Evolutionary conservation across 2,797 vertebrate species (phyloP).

Genomic region (Muscicapa striata): DNA sequence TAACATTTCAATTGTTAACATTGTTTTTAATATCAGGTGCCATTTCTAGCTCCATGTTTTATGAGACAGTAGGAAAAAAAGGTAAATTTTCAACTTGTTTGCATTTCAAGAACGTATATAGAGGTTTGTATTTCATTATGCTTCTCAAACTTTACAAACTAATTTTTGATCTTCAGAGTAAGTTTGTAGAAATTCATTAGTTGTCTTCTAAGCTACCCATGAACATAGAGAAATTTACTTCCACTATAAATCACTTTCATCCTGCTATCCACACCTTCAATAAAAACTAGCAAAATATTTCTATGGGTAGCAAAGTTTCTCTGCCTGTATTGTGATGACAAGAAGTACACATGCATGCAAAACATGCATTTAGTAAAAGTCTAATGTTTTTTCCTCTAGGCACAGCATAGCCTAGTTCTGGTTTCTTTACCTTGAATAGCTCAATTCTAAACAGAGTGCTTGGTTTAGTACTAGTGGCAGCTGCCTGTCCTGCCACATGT

Average conservation of each 20-base stretch:
- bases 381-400: neutral
- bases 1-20: slow-evolving; percentile 16
- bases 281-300: neutral
- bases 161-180: neutral
- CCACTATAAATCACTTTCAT: neutral
- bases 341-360: neutral
- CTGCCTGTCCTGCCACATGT: neutral
- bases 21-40: neutral
- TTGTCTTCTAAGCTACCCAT: neutral
- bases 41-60: neutral
- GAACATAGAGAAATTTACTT: neutral
- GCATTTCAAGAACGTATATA: neutral
- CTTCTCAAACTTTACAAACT: neutral
- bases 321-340: neutral
- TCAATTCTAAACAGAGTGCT: neutral
- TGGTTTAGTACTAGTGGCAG: neutral
- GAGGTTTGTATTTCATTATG: neutral
- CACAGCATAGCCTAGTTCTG: neutral
- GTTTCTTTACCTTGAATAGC: neutral
- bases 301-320: neutral
- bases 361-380: neutral
- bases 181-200: neutral
- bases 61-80: neutral
- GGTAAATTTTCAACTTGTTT: neutral
- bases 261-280: neutral